Evolutionary conservation across 2,888 invertebrate species (phyloP), one percentile per base, ranked within the genome.

Genomic region (Agrotis exclamationis): DNA sequence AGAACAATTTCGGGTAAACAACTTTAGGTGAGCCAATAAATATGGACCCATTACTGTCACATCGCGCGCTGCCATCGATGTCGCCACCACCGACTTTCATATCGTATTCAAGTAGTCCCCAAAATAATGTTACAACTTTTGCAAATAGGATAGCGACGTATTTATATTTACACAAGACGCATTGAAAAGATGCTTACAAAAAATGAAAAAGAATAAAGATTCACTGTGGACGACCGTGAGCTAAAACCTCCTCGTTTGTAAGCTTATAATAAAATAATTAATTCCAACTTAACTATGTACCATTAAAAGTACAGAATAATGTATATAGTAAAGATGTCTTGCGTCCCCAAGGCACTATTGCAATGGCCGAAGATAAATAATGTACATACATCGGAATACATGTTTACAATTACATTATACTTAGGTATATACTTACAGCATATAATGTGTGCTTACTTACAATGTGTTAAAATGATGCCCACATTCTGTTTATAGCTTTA

Each of bases 291-390:
- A 89, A 89, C 87, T 87, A 87, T 70, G 72, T 16, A 70, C 80
- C 84, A 88, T 89, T 89, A 89, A 83, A 82, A 80, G 83, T 83
- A 85, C 88, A 87, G 85, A 87, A 86, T 39, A 87, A 79, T 78
- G 60, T 69, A 77, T 69, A 77, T 77, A 82, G 82, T 88, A 86
- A 89, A 87, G 75, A 85, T 86, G 84, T 83, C 83, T 82, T 70
- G 75, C 57, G 78, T 83, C 77, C 83, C 85, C 88, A 90, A 88
- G 88, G 88, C 74, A 70, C 66, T 76, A 79, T 86, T 87, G 83
- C 84, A 77, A 83, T 85, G 84, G 74, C 59, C 58, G 65, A 80
- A 79, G 67, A 79, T 80, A 81, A 84, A 82, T 83, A 81, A 80
- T 68, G 22, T 69, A 64, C 72, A 48, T 67, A 64, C 72, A 48